Evolutionary conservation across 2,797 vertebrate genomes (phyloP).

Genomic region (Tenualosa ilisha): DNA sequence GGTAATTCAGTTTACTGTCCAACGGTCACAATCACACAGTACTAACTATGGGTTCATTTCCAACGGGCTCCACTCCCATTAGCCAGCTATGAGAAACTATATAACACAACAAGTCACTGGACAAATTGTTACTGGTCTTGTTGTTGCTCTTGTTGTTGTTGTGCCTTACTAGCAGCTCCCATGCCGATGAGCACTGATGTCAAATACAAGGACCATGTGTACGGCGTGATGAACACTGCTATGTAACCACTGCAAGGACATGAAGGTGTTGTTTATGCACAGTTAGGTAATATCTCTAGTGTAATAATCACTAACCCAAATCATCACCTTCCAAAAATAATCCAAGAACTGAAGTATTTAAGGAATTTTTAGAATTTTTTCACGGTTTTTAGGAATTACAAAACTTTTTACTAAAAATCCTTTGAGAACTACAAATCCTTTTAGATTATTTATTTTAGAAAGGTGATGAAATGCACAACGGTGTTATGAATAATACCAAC

Average conservation of each 20-base stretch:
- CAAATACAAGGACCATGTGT: constrained; percentile 78
- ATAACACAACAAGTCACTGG: background rate
- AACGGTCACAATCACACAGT: no score
- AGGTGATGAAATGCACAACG: background rate
- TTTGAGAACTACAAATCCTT: no score
- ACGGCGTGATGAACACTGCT: constrained; percentile 74
- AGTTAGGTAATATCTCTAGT: background rate
- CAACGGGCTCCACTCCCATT: background rate
- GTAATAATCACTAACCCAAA: background rate
- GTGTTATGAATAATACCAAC: background rate
- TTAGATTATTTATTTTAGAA: no score
- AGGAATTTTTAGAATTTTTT: no score
- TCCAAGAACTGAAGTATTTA: no score
- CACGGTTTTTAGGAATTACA: no score
- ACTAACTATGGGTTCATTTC: background rate
- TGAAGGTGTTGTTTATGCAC: background rate
- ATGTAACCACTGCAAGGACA: constrained; percentile 72
- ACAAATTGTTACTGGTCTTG: background rate
- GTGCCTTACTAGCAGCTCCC: constrained; percentile 76
- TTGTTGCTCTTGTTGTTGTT: background rate
- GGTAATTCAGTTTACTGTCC: background rate
- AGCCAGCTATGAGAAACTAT: background rate
- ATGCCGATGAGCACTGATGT: constrained; percentile 78
- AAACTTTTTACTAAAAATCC: no score
- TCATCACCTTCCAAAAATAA: no score